These are phyloP conservation scores for Corvus moneduloides DNA, from an alignment of 2,113 vertebrate genomes.

Conservation along the genomic window DNA sequence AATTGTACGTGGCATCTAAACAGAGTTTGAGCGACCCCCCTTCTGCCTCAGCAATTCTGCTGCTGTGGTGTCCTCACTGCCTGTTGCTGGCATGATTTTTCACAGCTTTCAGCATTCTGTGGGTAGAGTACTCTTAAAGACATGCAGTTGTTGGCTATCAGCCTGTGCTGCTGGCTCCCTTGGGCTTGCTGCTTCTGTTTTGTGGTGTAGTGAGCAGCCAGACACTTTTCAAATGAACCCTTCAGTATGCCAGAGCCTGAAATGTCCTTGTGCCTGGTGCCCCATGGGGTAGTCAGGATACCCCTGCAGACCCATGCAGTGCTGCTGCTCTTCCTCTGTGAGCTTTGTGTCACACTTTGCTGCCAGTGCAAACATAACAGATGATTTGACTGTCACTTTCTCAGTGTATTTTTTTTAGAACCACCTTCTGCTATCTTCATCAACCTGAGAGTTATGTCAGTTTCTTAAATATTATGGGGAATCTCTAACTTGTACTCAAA, in stretches of 20 bases:
- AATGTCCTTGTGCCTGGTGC: background rate
- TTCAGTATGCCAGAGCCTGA: background rate
- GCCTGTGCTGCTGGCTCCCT: background rate
- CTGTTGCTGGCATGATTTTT: background rate
- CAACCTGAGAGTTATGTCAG: background rate
- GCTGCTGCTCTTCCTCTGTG: background rate
- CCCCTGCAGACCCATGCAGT: background rate
- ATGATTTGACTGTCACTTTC: constrained; percentile 13
- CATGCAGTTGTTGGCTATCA: background rate
- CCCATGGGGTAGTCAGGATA: background rate
- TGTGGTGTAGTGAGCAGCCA: background rate
- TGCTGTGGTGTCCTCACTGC: background rate
- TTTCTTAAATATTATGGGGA: background rate
- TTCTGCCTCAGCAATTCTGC: background rate
- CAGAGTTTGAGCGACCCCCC: background rate
- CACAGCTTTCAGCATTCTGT: background rate
- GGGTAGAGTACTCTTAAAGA: background rate
- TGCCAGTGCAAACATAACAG: background rate
- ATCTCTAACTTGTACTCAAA: background rate
- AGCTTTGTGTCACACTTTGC: background rate
- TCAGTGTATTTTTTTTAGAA: constrained; percentile 3
- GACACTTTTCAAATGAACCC: background rate
- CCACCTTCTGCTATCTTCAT: background rate
- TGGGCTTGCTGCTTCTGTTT: background rate
- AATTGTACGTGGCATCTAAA: background rate